A percentile compares a stretch with the other conserved stretches of the same genome.
Evolutionary conservation across 2,113 vertebrate species (phyloP).

Genomic region (Sinocyclocheilus anshuiensis): DNA sequence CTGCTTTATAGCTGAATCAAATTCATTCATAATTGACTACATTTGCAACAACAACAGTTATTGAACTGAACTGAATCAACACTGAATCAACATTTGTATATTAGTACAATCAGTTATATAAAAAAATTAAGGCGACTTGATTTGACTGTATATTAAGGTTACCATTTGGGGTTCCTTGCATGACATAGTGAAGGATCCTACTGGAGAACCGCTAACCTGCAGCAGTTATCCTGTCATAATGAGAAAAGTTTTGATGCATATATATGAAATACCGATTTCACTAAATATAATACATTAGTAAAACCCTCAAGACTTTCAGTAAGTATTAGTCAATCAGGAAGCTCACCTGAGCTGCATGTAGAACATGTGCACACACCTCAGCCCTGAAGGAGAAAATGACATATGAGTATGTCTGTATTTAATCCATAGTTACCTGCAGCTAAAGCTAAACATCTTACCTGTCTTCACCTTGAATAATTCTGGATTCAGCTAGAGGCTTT

Average conservation of each 20-base stretch:
- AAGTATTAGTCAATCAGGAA: slow-evolving; percentile 37
- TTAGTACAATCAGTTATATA: too few relatives aligned
- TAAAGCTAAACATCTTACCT: background rate
- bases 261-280: background rate
- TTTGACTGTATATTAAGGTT: background rate
- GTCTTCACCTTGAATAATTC: background rate
- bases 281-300: slow-evolving; percentile 13
- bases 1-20: background rate
- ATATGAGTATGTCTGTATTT: background rate
- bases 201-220: background rate
- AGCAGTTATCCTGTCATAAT: background rate
- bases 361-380: slow-evolving; percentile 28
- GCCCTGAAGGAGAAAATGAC: background rate
- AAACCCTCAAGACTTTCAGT: background rate
- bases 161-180: background rate
- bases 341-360: slow-evolving; percentile 8
- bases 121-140: too few relatives aligned
- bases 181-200: background rate
- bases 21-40: background rate
- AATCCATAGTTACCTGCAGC: slow-evolving; percentile 9
- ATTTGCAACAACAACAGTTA: background rate
- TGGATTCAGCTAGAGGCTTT: background rate
- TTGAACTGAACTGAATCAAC: background rate
- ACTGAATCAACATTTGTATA: too few relatives aligned
- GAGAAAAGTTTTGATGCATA: background rate